Percentiles rank a stretch among this genome's conserved stretches.
phyloP scores from a whole-genome alignment of 2,113 vertebrate genomes.

The Petrocephalus zakoni region DNA sequence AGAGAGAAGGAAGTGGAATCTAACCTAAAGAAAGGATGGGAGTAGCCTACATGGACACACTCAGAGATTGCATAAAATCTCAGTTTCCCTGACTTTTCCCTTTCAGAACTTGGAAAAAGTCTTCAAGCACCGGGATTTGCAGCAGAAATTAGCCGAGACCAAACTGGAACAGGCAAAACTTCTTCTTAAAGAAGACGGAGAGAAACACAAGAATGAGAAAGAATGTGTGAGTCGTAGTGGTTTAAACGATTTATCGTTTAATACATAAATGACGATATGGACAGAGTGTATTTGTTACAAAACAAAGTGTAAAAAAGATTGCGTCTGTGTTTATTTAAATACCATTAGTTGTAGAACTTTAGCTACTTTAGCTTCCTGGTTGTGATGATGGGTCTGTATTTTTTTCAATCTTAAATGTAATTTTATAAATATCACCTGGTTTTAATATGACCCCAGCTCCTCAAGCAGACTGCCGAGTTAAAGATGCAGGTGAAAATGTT shows the following conservation, averaged over 20 bases:
- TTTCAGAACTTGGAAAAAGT: constrained; percentile 92
- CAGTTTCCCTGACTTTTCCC: constrained; percentile 15
- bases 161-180: constrained; percentile 85
- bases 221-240: constrained; percentile 69
- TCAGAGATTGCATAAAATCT: not conserved
- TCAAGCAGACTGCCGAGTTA: constrained; percentile 80
- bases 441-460: constrained; percentile 63
- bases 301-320: not conserved
- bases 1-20: not conserved
- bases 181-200: constrained; percentile 78
- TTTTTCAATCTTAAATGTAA: not conserved
- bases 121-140: constrained; percentile 94
- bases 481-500: constrained; percentile 81
- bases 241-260: not conserved
- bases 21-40: not conserved
- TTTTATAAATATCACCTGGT: constrained; percentile 11
- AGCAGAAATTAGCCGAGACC: constrained; percentile 92
- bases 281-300: not conserved
- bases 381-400: not conserved
- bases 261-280: not conserved
- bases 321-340: not conserved
- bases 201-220: constrained; percentile 80
- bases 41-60: not conserved
- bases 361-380: not conserved
- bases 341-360: not conserved